Percentiles rank a stretch among this genome's conserved stretches.
Evolutionary conservation across 2,797 vertebrate genomes (phyloP).

Genomic region (Eupleurogrammus muticus): DNA sequence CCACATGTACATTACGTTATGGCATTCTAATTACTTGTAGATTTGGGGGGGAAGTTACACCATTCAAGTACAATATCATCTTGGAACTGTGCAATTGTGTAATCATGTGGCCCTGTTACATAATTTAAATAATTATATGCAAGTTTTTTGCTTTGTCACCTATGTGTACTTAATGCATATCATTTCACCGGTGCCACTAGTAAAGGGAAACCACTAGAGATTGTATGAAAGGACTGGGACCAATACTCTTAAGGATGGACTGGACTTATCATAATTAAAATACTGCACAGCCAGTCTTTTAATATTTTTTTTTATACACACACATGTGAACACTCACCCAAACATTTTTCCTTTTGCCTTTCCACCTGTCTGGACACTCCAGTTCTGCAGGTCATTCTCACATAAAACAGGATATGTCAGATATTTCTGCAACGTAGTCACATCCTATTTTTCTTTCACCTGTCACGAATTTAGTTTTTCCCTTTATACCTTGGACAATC

Average conservation of each 20-base stretch:
- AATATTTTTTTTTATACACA: not conserved
- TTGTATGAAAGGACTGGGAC: not conserved
- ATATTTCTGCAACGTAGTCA: constrained; percentile 16
- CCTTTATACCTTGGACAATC: not conserved
- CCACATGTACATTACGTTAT: not conserved
- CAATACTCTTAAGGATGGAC: not conserved
- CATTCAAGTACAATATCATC: not conserved
- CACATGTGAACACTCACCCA: not conserved
- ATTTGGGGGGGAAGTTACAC: not conserved
- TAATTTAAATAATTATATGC: not conserved
- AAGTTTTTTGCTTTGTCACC: too few relatives aligned
- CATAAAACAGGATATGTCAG: not conserved
- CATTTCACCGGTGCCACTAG: too few relatives aligned
- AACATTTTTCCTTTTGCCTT: not conserved
- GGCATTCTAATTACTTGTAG: not conserved
- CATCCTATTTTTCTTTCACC: constrained; percentile 18
- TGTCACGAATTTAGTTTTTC: not conserved
- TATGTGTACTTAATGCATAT: too few relatives aligned
- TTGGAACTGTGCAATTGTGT: not conserved
- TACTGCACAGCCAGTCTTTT: not conserved
- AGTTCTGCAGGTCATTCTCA: constrained; percentile 19
- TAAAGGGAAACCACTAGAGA: not conserved
- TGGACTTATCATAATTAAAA: not conserved
- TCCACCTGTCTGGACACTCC: constrained; percentile 15
- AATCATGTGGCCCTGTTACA: not conserved